These are phyloP conservation scores for Megalopta genalis DNA, from an alignment of 1,140 invertebrate genomes.

Conservation along the genomic window DNA sequence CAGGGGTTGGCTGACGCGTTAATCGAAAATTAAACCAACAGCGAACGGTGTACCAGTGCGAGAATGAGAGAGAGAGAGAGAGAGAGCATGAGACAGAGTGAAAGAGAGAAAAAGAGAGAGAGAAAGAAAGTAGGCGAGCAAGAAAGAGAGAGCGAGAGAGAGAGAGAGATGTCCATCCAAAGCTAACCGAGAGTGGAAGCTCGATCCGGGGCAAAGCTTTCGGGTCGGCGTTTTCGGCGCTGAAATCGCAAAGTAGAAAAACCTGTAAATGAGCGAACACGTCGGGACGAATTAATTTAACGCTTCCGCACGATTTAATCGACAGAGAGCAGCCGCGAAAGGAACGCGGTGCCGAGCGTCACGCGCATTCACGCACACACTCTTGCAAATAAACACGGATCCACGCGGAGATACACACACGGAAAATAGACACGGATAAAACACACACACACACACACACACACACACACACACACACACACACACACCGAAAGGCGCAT, in stretches of 20 bases:
- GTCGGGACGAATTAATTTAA: conserved; percentile 27
- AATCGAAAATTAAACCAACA: not conserved
- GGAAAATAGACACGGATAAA: too few relatives aligned
- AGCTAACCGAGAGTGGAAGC: not conserved
- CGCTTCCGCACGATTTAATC: conserved; percentile 30
- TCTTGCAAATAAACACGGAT: not conserved
- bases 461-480: too few relatives aligned
- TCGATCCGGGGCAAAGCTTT: not conserved
- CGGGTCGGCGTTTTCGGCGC: not conserved
- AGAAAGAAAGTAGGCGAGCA: not conserved
- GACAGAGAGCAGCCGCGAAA: conserved; percentile 22
- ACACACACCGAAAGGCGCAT: not conserved
- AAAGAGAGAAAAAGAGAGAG: not conserved
- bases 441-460: too few relatives aligned
- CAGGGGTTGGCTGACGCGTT: not conserved
- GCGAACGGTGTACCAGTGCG: too few relatives aligned
- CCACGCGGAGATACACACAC: not conserved
- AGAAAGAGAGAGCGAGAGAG: not conserved
- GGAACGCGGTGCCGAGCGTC: conserved; percentile 12
- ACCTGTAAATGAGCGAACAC: conserved; percentile 31
- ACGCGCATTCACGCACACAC: conserved; percentile 7
- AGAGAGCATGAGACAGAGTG: too few relatives aligned
- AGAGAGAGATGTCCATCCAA: not conserved
- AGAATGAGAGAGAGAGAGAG: not conserved
- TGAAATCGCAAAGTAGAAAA: conserved; percentile 27